Base-by-base conservation (phyloP, 2,797 vertebrate species). In the Paedocypris micromegethes region DNA sequence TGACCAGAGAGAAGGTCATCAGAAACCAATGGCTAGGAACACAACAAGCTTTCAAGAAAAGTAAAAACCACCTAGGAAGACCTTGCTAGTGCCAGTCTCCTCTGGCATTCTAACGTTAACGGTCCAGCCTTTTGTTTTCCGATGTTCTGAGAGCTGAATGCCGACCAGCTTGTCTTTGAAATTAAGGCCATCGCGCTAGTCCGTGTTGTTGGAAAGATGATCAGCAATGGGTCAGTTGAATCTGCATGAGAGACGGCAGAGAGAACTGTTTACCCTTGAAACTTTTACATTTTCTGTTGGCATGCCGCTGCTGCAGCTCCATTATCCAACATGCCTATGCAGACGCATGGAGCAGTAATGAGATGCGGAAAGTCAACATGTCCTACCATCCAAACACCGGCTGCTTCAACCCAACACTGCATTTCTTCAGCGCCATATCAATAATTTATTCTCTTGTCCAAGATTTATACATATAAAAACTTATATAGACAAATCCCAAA, bases 251-350 rank as follows among this genome's bases (percentile, higher is more conserved):
- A 78, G 74, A 66, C 69, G 79, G 79, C 77, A 63, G 60, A 55
- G 40, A 83, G 77, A 78, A 77, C 83, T 87, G 83, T 90, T 90
- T 89, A 88, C 85, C 87, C 85, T 89, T 88, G 85, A 86, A 86
- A 88, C 86, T 89, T 87, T 85, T 78, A 78, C 79, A 86, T 86
- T 85, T 86, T 79, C 82, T 58, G 63, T 84, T 83, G 84, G 79
- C 61, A 69, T 74, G 76, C 76, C 37, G 64, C 80, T 72, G 78
- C 76, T 58, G 74, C 60, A 43, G 74, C 75, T 70, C 83, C 79
- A 88, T 91, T 90, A 90, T 91, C 89, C 88, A 77, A 78, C 68
- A 83, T 86, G 84, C 86, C 86, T 89, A 90, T 91, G 88, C 90
- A 86, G 87, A 71, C 77, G 80, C 90, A 89, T 87, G 89, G 85